Percentiles rank a stretch among this genome's conserved stretches.
Conservation (phyloP, 2,797 vertebrate genomes). For the Epinephelus coioides region DNA sequence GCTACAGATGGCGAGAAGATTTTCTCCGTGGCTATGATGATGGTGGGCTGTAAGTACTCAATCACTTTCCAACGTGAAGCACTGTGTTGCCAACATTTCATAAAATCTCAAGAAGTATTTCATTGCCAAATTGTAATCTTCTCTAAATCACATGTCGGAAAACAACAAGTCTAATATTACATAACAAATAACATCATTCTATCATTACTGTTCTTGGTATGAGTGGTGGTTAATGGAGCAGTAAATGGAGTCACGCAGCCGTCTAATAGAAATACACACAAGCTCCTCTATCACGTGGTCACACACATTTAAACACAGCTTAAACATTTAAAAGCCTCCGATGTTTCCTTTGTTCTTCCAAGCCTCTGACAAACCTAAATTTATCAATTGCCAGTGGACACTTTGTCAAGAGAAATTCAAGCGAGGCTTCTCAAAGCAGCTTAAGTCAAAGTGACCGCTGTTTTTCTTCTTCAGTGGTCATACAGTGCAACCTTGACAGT, state of each 20-base stretch:
- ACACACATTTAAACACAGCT: conserved; percentile 29
- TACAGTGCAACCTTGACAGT: conserved; percentile 41
- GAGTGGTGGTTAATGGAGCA: conserved; percentile 35
- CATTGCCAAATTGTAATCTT: neutral
- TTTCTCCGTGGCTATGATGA: conserved; percentile 99
- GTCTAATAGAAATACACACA: neutral
- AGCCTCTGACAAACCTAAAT: neutral
- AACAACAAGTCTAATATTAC: conserved; percentile 17
- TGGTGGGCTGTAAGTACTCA: conserved; percentile 95
- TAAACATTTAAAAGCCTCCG: neutral
- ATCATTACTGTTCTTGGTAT: neutral
- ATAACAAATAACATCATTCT: conserved; percentile 17
- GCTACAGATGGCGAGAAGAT: conserved; percentile 98
- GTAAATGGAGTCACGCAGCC: conserved; percentile 19
- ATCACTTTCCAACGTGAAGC: neutral
- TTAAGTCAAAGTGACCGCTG: conserved; percentile 44
- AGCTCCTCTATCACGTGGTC: conserved; percentile 8
- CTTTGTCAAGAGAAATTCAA: conserved; percentile 36
- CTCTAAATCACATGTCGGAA: neutral
- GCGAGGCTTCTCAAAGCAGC: conserved; percentile 25
- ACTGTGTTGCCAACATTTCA: neutral
- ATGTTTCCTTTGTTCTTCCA: neutral
- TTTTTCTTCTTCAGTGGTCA: conserved; percentile 44
- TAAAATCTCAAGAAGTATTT: neutral
- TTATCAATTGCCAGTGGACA: conserved; percentile 11